A percentile compares a stretch with the other conserved stretches of the same genome.
Conservation (phyloP, 2,888 invertebrate species). For the Leptinotarsa rubiginosa region DNA sequence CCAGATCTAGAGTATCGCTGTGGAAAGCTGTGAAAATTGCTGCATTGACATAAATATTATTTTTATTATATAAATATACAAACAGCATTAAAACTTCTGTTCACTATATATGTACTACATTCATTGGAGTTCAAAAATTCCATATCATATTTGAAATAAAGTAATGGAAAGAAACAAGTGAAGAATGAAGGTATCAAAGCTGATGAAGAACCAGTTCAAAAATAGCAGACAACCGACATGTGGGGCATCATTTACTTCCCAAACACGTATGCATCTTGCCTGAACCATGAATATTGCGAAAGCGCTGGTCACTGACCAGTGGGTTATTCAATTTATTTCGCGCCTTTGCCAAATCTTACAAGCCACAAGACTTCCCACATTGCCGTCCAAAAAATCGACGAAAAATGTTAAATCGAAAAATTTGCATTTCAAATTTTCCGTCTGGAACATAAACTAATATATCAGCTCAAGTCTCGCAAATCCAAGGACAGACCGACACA, state of each 20-base stretch:
- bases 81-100: too few relatives aligned
- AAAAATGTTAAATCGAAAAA: background rate
- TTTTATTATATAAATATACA: too few relatives aligned
- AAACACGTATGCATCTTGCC: slow-evolving; percentile 1
- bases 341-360: background rate
- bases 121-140: too few relatives aligned
- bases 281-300: background rate
- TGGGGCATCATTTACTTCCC: background rate
- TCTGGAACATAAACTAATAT: background rate
- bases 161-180: too few relatives aligned
- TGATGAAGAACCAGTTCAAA: too few relatives aligned
- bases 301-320: background rate
- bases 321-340: background rate
- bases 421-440: background rate
- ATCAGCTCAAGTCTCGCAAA: background rate
- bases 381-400: background rate
- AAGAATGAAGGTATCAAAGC: too few relatives aligned
- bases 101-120: too few relatives aligned
- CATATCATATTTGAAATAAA: too few relatives aligned
- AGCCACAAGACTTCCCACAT: background rate
- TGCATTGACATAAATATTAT: too few relatives aligned
- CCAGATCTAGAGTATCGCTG: too few relatives aligned
- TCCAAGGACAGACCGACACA: background rate
- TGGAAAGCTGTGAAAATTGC: too few relatives aligned
- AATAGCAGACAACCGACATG: too few relatives aligned